Evolutionary conservation across 2,888 invertebrate species (phyloP).

Genomic region (Archips crataeganus): DNA sequence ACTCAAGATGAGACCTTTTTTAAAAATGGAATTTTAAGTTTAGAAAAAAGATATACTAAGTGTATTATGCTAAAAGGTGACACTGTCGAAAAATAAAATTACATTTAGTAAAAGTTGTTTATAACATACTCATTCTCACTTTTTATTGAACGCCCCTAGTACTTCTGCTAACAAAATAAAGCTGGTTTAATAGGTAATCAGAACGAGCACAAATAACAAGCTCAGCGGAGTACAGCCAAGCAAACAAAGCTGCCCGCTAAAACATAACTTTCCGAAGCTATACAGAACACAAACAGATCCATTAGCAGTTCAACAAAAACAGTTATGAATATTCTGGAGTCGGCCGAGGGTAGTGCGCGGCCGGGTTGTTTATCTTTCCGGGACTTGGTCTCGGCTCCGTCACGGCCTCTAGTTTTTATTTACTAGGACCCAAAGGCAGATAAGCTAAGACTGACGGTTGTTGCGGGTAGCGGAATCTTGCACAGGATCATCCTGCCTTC

Average conservation of each 20-base stretch:
- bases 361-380: constrained; percentile 11
- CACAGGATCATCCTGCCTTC: too few species aligned
- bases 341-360: background rate
- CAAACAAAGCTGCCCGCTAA: background rate
- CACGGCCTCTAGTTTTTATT: constrained; percentile 4
- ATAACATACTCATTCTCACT: too few species aligned
- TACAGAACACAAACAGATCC: constrained; percentile 17
- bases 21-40: too few species aligned
- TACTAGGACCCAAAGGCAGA: background rate
- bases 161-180: too few species aligned
- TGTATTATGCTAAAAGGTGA: too few species aligned
- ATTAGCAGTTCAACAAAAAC: constrained; percentile 12
- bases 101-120: too few species aligned
- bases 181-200: background rate
- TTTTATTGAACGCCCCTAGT: too few species aligned
- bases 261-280: constrained; percentile 11
- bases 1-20: too few species aligned
- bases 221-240: background rate
- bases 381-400: background rate
- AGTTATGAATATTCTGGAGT: background rate
- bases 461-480: too few species aligned
- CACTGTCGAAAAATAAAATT: too few species aligned
- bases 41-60: too few species aligned
- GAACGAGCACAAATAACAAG: background rate
- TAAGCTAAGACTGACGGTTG: background rate